Conservation (phyloP, 1,140 invertebrate genomes). For the Propsilocerus akamusi region DNA sequence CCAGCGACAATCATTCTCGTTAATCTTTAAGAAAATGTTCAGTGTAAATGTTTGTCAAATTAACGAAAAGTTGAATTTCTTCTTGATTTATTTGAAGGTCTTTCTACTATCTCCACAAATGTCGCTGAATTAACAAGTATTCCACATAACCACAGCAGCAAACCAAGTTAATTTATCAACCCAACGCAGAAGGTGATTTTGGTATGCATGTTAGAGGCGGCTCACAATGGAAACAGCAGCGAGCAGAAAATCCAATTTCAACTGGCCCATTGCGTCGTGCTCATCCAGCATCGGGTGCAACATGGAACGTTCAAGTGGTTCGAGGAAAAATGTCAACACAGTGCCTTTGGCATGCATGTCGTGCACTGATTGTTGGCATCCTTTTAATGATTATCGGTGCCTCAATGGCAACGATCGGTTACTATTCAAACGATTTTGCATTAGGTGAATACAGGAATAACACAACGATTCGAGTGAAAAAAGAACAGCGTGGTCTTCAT, state of each 20-base stretch:
- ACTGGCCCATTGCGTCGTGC: slow-evolving; percentile 37
- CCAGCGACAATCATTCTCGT: too few relatives aligned
- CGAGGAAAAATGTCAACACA: slow-evolving; percentile 66
- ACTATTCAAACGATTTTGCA: slow-evolving; percentile 65
- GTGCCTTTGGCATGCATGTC: slow-evolving; percentile 78
- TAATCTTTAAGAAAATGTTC: too few relatives aligned
- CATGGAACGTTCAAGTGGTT: slow-evolving; percentile 51
- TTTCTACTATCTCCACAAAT: too few relatives aligned
- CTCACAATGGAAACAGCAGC: slow-evolving; percentile 17
- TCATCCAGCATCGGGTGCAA: slow-evolving; percentile 45
- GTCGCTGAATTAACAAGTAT: too few relatives aligned
- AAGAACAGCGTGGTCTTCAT: slow-evolving; percentile 62
- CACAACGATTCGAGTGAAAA: slow-evolving; percentile 54
- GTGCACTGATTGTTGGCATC: slow-evolving; percentile 64
- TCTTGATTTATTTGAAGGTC: too few relatives aligned
- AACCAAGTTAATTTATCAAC: too few relatives aligned
- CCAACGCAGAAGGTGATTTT: too few relatives aligned
- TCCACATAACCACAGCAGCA: too few relatives aligned
- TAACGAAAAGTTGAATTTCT: too few relatives aligned
- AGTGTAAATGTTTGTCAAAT: too few relatives aligned
- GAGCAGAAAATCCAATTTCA: slow-evolving; percentile 30
- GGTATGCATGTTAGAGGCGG: slow-evolving; percentile 15
- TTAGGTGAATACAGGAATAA: slow-evolving; percentile 55
- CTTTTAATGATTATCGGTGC: slow-evolving; percentile 68
- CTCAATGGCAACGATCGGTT: slow-evolving; percentile 79